Conservation (phyloP, 1,140 invertebrate species). For the Panonychus citri region DNA sequence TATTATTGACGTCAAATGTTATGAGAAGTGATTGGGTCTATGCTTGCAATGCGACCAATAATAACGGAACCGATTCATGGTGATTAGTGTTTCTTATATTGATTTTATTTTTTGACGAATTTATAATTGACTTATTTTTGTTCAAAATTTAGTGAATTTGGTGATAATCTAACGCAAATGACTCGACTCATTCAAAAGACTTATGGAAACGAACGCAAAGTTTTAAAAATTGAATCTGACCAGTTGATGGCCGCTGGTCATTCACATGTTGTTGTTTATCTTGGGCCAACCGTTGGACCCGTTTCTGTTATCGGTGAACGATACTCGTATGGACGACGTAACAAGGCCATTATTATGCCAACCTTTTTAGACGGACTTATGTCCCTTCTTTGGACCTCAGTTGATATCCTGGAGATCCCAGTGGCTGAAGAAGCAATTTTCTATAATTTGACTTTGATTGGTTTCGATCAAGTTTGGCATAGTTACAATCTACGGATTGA, state of each 20-base stretch:
- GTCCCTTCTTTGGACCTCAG: background rate
- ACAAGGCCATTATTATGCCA: constrained; percentile 3
- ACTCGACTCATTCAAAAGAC: background rate
- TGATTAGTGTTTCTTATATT: background rate
- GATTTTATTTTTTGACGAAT: background rate
- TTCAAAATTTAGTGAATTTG: background rate
- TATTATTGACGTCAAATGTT: background rate
- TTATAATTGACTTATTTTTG: background rate
- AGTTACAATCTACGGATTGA: constrained; percentile 4
- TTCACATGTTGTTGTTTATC: background rate
- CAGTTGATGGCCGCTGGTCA: background rate
- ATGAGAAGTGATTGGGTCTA: constrained; percentile 4
- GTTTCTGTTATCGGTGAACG: constrained; percentile 2
- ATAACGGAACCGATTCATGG: background rate
- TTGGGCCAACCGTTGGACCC: background rate
- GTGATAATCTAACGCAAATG: background rate
- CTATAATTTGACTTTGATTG: constrained; percentile 4
- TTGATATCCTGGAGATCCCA: constrained; percentile 2
- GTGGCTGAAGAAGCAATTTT: constrained; percentile 6
- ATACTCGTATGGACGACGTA: background rate
- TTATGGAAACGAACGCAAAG: background rate
- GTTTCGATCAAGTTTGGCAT: constrained; percentile 7
- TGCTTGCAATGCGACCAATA: constrained; percentile 4
- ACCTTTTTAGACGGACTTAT: background rate
- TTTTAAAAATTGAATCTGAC: background rate